These are phyloP conservation scores for Styela plicata DNA, from an alignment of 23 tunicate species.

Conservation along the genomic window DNA sequence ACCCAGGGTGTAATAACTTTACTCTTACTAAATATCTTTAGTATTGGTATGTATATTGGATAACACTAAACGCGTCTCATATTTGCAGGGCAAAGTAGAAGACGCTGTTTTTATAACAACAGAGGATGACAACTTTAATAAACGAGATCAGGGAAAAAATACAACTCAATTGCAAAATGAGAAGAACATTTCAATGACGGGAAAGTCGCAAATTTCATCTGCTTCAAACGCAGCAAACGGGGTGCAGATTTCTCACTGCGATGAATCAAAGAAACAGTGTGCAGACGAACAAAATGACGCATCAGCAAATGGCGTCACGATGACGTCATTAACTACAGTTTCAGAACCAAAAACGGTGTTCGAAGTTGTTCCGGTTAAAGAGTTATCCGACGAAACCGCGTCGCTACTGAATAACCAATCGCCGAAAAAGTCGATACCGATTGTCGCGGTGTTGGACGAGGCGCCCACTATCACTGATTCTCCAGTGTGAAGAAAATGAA, in stretches of 20 bases:
- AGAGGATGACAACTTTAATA: not conserved
- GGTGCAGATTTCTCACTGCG: not conserved
- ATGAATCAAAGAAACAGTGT: not conserved
- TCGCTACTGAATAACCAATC: not conserved
- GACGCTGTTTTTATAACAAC: not conserved
- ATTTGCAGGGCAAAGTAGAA: not conserved
- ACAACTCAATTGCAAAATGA: not conserved
- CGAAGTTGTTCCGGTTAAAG: not conserved
- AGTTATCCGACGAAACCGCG: not conserved
- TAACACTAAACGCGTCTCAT: no score
- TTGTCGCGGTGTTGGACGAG: not conserved
- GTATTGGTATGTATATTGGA: no score
- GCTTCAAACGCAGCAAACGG: not conserved
- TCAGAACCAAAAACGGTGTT: not conserved
- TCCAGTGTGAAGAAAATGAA: not conserved
- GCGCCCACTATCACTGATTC: not conserved
- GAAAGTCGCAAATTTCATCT: not conserved
- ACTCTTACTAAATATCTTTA: no score
- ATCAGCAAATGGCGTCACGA: no score
- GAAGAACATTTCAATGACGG: not conserved
- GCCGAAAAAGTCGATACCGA: not conserved
- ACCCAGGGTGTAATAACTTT: no score
- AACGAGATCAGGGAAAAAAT: not conserved
- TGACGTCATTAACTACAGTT: no score
- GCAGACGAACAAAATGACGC: not conserved